phyloP scores from a whole-genome alignment of 2,797 vertebrate species.

The Yasuhikotakia modesta region DNA sequence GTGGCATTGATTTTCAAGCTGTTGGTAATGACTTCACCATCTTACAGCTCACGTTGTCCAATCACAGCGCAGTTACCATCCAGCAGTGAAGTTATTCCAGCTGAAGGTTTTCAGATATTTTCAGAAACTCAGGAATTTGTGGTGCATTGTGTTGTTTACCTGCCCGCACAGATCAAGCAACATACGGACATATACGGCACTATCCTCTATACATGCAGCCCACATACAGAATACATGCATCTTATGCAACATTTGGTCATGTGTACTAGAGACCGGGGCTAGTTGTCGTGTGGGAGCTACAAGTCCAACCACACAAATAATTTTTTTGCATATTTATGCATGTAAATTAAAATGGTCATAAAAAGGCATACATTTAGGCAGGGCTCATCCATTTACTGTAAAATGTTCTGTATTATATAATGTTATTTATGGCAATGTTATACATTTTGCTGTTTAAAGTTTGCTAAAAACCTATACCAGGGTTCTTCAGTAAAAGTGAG shows the following conservation, averaged over 20 bases:
- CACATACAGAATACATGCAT: not conserved
- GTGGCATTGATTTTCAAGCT: constrained; percentile 2
- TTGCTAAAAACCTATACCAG: no score
- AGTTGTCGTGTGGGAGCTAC: not conserved
- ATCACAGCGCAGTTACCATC: constrained; percentile 38
- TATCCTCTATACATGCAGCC: not conserved
- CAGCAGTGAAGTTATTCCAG: constrained; percentile 23
- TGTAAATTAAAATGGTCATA: no score
- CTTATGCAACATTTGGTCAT: constrained; percentile 1
- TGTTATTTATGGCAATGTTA: no score
- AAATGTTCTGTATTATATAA: no score
- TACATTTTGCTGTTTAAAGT: no score
- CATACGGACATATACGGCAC: not conserved
- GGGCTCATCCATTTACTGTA: no score
- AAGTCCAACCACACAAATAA: no score
- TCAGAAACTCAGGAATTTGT: not conserved
- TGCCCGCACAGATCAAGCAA: constrained; percentile 1
- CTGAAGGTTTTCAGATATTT: not conserved
- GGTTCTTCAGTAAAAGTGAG: no score
- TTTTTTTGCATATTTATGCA: no score
- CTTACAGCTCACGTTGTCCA: constrained; percentile 3
- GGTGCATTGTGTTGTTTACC: not conserved
- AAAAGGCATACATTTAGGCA: no score
- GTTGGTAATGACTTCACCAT: constrained; percentile 23
- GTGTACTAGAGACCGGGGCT: not conserved